These are phyloP conservation scores for Chrysomallon squamiferum DNA, from an alignment of 1,140 invertebrate species.

Conservation along the genomic window DNA sequence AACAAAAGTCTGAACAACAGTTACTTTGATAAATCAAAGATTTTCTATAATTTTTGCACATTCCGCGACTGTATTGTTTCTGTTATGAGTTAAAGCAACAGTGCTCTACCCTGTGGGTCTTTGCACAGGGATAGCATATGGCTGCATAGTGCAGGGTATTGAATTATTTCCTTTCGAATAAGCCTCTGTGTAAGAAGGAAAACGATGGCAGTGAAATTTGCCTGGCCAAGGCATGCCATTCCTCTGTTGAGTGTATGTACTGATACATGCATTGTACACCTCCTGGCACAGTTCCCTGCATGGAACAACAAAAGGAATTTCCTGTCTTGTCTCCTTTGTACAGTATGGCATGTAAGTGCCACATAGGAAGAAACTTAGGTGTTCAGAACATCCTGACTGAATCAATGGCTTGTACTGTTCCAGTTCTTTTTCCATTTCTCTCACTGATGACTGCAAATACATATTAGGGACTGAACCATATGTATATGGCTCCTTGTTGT, in stretches of 20 bases:
- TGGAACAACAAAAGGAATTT: constrained; percentile 25
- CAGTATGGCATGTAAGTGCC: constrained; percentile 35
- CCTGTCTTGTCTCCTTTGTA: constrained; percentile 7
- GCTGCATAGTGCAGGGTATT: constrained; percentile 24
- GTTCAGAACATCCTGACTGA: constrained; percentile 17
- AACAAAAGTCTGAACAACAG: too few relatives aligned
- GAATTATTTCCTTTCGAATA: constrained; percentile 9
- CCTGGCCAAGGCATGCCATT: constrained; percentile 30
- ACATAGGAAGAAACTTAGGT: constrained; percentile 28
- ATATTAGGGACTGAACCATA: constrained; percentile 31
- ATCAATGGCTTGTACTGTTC: constrained; percentile 21
- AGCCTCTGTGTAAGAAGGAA: constrained; percentile 15
- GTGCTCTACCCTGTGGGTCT: too few relatives aligned
- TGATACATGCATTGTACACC: constrained; percentile 17
- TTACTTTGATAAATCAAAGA: too few relatives aligned
- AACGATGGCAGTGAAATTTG: constrained; percentile 34
- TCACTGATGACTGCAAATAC: constrained; percentile 22
- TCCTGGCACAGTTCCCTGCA: constrained; percentile 31
- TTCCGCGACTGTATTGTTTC: too few relatives aligned
- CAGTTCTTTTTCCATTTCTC: constrained; percentile 24
- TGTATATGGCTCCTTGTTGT: constrained; percentile 17
- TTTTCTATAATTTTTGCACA: too few relatives aligned
- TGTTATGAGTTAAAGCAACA: too few relatives aligned
- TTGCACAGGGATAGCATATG: not conserved
- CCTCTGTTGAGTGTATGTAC: constrained; percentile 13